Percentiles rank a stretch among this genome's conserved stretches.
Evolutionary conservation across 2,888 invertebrate genomes (phyloP).

Genomic region (Dendrolimus houi): DNA sequence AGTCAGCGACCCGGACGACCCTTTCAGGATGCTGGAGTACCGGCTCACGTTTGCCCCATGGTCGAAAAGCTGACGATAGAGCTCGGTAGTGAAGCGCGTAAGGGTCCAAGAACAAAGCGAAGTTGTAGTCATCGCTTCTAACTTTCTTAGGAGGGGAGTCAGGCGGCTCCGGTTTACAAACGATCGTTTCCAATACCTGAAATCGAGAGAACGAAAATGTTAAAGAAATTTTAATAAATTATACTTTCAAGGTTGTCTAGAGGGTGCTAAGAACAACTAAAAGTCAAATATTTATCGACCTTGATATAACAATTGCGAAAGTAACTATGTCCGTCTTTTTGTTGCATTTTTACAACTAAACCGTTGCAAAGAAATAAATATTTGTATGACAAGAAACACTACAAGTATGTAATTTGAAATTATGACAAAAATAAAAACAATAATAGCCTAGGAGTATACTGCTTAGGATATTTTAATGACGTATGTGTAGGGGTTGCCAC

Average conservation of each 20-base stretch:
- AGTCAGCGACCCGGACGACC: conserved; percentile 87
- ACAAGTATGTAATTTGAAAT: too few relatives aligned
- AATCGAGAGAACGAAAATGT: conserved; percentile 29
- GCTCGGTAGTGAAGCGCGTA: conserved; percentile 59
- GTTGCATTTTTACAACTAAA: too few relatives aligned
- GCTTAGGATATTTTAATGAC: too few relatives aligned
- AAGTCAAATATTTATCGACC: not conserved
- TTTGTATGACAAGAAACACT: too few relatives aligned
- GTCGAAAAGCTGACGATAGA: conserved; percentile 80
- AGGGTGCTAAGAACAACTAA: not conserved
- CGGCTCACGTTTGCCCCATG: conserved; percentile 82
- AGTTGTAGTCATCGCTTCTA: conserved; percentile 76
- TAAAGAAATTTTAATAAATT: not conserved
- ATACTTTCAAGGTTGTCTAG: not conserved
- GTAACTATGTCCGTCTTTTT: too few relatives aligned
- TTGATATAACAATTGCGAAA: not conserved
- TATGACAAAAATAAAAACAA: too few relatives aligned
- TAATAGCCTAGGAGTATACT: too few relatives aligned
- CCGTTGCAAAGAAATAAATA: too few relatives aligned
- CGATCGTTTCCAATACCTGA: conserved; percentile 66
- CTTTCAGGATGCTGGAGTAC: conserved; percentile 90
- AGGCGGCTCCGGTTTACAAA: conserved; percentile 73
- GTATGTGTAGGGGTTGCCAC: too few relatives aligned
- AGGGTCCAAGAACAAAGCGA: conserved; percentile 55
- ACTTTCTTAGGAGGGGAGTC: conserved; percentile 82